Evolutionary conservation across 2,797 vertebrate species (phyloP).

Genomic region (Oreochromis mossambicus): DNA sequence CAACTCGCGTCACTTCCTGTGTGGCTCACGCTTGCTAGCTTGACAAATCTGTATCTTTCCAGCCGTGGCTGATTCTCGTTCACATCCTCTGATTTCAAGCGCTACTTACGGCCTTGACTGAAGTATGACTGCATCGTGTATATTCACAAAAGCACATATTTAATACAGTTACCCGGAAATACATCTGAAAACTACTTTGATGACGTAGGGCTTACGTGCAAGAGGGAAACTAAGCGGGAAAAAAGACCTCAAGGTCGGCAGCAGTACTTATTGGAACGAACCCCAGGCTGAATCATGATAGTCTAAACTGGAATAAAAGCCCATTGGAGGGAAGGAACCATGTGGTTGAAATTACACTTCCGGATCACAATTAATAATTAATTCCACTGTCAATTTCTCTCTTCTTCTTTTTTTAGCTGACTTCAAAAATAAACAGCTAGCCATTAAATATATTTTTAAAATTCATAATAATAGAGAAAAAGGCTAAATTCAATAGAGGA

Average conservation of each 20-base stretch:
- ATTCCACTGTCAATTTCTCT: background rate
- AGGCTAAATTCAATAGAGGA: constrained; percentile 25
- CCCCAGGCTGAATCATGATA: constrained; percentile 4
- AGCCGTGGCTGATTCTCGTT: constrained; percentile 27
- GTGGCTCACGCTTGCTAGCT: fast-evolving
- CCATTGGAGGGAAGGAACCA: constrained; percentile 36
- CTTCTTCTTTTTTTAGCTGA: background rate
- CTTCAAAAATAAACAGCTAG: background rate
- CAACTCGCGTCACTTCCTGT: constrained; percentile 1
- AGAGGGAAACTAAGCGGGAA: background rate
- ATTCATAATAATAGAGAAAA: background rate
- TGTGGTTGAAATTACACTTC: constrained; percentile 9
- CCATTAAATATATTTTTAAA: fast-evolving
- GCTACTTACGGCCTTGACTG: background rate
- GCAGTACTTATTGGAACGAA: constrained; percentile 5
- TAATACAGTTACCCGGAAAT: fast-evolving
- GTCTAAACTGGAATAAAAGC: background rate
- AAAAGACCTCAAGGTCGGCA: background rate
- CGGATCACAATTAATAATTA: background rate
- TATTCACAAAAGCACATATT: fast-evolving
- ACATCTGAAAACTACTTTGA: fast-evolving
- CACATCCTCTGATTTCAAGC: background rate
- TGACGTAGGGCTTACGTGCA: fast-evolving
- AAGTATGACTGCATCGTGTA: fast-evolving
- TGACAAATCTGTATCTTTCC: constrained; percentile 63